Conservation (phyloP, 2,113 vertebrate genomes). For the Willisornis vidua region DNA sequence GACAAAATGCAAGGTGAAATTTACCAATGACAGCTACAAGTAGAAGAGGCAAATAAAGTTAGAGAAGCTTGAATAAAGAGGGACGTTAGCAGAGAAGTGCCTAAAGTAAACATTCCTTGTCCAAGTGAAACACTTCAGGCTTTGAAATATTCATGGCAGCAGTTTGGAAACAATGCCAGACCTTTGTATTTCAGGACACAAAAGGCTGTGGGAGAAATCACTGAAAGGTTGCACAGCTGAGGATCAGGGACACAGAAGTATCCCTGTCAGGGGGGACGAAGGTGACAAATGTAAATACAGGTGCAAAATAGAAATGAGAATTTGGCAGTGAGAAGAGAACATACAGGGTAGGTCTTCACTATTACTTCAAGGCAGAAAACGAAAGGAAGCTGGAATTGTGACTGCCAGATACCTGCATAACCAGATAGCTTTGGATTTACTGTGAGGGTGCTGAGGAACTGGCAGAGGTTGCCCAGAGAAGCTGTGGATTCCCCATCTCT, state of each 20-base stretch:
- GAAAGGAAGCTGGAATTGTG: neutral
- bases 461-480: neutral
- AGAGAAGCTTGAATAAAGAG: neutral
- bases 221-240: neutral
- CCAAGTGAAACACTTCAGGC: neutral
- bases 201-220: neutral
- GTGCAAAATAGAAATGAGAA: neutral
- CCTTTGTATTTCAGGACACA: neutral
- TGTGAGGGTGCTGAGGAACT: neutral
- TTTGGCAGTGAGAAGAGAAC: neutral
- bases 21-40: neutral
- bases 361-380: neutral
- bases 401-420: neutral
- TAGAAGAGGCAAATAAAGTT: neutral
- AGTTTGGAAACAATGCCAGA: slow-evolving; percentile 3
- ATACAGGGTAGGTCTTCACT: neutral
- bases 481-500: neutral
- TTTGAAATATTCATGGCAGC: neutral
- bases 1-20: neutral
- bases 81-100: neutral
- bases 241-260: neutral
- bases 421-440: neutral
- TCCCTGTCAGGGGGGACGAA: neutral
- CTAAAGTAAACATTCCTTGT: neutral
- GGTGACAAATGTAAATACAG: neutral